A percentile compares a stretch with the other conserved stretches of the same genome.
These are phyloP conservation scores for Rhodeus uyekii DNA, from an alignment of 2,797 vertebrate species.

Conservation along the genomic window DNA sequence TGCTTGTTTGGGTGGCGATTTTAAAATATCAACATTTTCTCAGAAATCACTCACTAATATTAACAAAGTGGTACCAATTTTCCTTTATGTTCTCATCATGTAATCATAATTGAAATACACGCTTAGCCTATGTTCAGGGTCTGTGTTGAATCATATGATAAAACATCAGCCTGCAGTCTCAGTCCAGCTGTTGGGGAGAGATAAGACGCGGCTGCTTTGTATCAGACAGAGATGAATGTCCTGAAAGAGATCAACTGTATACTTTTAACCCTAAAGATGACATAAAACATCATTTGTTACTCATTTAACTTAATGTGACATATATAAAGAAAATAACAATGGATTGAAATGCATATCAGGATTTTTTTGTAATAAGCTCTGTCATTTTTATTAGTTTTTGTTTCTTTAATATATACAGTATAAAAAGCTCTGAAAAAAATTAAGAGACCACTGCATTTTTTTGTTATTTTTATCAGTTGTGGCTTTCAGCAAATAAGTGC, in stretches of 20 bases:
- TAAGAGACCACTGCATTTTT: too few species aligned
- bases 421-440: too few species aligned
- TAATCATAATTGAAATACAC: not conserved
- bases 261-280: not conserved
- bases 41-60: not conserved
- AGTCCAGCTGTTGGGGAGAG: slow-evolving; percentile 16
- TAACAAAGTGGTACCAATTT: not conserved
- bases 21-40: not conserved
- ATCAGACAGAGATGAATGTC: not conserved
- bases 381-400: too few species aligned
- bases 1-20: not conserved
- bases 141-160: not conserved
- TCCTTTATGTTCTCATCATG: not conserved
- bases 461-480: too few species aligned
- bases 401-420: too few species aligned
- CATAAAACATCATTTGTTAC: not conserved
- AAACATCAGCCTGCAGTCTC: not conserved
- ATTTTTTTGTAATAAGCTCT: too few species aligned
- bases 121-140: not conserved
- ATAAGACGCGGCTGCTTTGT: not conserved
- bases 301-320: not conserved
- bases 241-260: not conserved
- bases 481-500: too few species aligned
- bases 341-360: not conserved
- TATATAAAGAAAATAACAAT: not conserved